phyloP scores from a whole-genome alignment of 2,797 vertebrate genomes.

The Paratrypauchen microcephalus region DNA sequence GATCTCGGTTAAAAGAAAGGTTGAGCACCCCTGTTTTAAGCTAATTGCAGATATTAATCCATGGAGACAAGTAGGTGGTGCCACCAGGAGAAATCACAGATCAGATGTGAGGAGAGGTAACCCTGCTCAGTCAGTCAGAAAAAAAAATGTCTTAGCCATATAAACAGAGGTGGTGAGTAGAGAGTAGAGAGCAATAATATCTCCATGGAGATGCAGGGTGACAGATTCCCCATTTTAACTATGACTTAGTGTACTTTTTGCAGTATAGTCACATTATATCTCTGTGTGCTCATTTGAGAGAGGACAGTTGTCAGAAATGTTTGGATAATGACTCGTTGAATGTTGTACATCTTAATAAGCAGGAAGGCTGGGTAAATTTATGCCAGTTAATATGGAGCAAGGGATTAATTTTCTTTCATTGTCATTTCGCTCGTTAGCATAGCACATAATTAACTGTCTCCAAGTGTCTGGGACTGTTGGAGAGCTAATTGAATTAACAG shows the following conservation, averaged over 20 bases:
- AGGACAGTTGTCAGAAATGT: background rate
- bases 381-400: constrained; percentile 23
- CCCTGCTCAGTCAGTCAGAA: too few relatives aligned
- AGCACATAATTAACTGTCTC: constrained; percentile 44
- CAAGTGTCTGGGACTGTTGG: constrained; percentile 15
- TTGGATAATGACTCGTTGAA: background rate
- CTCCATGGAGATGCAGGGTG: too few relatives aligned
- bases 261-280: background rate
- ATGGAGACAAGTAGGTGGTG: too few relatives aligned
- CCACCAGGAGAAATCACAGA: too few relatives aligned
- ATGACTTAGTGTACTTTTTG: background rate
- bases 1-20: too few relatives aligned
- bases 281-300: background rate
- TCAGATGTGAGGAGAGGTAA: too few relatives aligned
- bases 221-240: too few relatives aligned
- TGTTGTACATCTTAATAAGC: background rate
- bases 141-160: too few relatives aligned
- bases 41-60: too few relatives aligned
- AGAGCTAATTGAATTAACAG: constrained; percentile 44
- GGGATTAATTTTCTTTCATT: constrained; percentile 45
- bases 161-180: too few relatives aligned
- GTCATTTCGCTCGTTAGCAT: constrained; percentile 33
- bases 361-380: constrained; percentile 27
- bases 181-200: too few relatives aligned
- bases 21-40: too few relatives aligned